Evolutionary conservation across 2,797 vertebrate genomes (phyloP).

Genomic region (Balearica regulorum): DNA sequence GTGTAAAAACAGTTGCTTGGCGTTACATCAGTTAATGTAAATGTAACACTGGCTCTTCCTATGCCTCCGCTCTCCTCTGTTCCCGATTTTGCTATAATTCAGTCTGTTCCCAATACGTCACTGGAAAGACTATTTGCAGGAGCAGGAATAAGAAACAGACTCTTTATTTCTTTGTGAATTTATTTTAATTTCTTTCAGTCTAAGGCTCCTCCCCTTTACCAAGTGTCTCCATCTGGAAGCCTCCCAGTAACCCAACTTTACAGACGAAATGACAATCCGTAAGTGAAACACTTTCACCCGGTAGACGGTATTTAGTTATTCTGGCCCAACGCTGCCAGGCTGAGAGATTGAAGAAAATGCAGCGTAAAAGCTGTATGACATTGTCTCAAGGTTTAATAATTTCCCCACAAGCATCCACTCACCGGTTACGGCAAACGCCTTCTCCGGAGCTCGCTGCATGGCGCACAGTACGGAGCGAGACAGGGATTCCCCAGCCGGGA

Average conservation of each 20-base stretch:
- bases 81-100: slow-evolving; percentile 52
- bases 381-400: background rate
- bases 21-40: slow-evolving; percentile 81
- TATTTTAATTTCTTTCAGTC: slow-evolving; percentile 47
- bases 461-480: background rate
- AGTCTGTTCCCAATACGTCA: slow-evolving; percentile 70
- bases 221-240: slow-evolving; percentile 63
- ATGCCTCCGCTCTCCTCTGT: slow-evolving; percentile 64
- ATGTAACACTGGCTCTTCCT: slow-evolving; percentile 82
- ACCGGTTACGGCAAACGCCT: background rate
- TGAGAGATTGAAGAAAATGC: background rate
- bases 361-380: background rate
- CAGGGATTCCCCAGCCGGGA: too few species aligned
- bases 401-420: background rate
- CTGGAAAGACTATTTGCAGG: slow-evolving; percentile 52
- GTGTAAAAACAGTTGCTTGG: slow-evolving; percentile 84
- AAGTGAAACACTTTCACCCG: slow-evolving; percentile 22
- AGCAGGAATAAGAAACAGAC: slow-evolving; percentile 62
- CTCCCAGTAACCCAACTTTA: slow-evolving; percentile 41
- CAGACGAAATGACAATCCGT: background rate
- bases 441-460: background rate
- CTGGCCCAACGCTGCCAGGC: background rate
- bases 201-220: slow-evolving; percentile 37
- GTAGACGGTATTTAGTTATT: background rate
- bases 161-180: slow-evolving; percentile 63